A percentile compares a stretch with the other conserved stretches of the same genome.
Conservation (phyloP, 2,797 vertebrate species). For the Rallus crepitans region DNA sequence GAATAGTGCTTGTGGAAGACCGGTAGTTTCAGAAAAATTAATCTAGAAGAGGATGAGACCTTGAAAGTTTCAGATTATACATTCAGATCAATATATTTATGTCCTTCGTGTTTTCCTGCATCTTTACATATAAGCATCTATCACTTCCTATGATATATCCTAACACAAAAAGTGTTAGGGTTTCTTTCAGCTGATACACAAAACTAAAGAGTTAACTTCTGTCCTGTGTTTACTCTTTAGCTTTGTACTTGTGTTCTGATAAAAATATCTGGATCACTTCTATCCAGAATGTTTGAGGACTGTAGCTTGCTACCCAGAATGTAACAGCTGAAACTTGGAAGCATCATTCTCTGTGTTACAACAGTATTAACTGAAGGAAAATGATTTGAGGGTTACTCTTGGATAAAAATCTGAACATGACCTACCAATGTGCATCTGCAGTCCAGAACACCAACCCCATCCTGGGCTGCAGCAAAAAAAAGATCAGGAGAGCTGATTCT, state of each 20-base stretch:
- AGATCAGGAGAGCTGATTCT: too few species aligned
- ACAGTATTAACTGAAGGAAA: not conserved
- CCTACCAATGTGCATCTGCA: too few species aligned
- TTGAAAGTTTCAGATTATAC: not conserved
- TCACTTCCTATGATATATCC: too few species aligned
- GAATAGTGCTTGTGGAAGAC: not conserved
- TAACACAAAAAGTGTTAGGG: accelerated
- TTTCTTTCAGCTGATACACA: not conserved
- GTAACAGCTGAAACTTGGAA: not conserved
- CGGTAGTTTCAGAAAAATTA: not conserved
- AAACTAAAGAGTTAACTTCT: not conserved
- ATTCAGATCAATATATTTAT: not conserved
- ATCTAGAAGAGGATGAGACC: not conserved
- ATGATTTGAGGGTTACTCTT: too few species aligned
- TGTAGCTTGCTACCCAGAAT: not conserved
- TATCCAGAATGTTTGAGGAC: not conserved
- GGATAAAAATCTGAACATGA: too few species aligned
- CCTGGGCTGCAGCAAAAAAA: too few species aligned
- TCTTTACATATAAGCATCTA: not conserved
- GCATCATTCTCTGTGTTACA: not conserved
- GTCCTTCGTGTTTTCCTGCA: not conserved
- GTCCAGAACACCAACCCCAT: too few species aligned
- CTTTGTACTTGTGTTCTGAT: not conserved
- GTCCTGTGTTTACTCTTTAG: not conserved
- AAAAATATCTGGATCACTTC: not conserved